Percentiles rank a stretch among this genome's conserved stretches.
These are phyloP conservation scores for Platycercus adscitus DNA, from an alignment of 2,113 vertebrate species.

Conservation along the genomic window DNA sequence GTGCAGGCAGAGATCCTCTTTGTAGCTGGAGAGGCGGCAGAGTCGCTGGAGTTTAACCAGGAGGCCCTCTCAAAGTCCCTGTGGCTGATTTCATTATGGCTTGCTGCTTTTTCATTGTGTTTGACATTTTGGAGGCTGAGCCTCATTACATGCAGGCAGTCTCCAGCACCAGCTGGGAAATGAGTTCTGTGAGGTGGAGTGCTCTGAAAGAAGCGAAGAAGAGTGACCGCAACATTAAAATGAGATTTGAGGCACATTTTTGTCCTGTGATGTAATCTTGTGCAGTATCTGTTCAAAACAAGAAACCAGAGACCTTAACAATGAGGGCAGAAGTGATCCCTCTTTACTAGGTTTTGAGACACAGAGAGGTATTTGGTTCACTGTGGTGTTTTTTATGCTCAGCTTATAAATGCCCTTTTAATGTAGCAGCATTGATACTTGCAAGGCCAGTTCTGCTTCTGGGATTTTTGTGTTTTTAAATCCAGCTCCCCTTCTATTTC, in stretches of 20 bases:
- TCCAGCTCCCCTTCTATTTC: neutral
- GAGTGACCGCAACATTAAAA: constrained; percentile 10
- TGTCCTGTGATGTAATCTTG: neutral
- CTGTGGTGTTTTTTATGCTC: neutral
- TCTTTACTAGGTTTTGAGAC: neutral
- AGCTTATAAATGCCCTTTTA: neutral
- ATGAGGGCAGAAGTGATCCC: neutral
- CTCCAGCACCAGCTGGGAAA: constrained; percentile 4
- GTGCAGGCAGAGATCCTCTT: neutral
- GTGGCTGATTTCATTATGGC: neutral
- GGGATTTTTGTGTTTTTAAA: neutral
- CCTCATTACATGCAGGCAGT: constrained; percentile 7
- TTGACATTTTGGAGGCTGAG: constrained; percentile 56
- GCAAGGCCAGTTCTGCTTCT: neutral
- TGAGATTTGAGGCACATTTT: neutral
- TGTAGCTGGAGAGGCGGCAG: neutral
- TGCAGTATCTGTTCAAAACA: neutral
- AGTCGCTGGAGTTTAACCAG: neutral
- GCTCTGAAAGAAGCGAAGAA: neutral
- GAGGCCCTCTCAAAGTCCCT: neutral
- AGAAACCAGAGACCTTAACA: neutral
- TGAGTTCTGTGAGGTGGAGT: neutral
- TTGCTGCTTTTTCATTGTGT: constrained; percentile 7
- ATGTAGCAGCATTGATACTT: neutral
- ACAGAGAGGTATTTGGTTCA: neutral